These are phyloP conservation scores for Heterocephalus glaber DNA, from an alignment of 2,113 vertebrate species.

Conservation along the genomic window DNA sequence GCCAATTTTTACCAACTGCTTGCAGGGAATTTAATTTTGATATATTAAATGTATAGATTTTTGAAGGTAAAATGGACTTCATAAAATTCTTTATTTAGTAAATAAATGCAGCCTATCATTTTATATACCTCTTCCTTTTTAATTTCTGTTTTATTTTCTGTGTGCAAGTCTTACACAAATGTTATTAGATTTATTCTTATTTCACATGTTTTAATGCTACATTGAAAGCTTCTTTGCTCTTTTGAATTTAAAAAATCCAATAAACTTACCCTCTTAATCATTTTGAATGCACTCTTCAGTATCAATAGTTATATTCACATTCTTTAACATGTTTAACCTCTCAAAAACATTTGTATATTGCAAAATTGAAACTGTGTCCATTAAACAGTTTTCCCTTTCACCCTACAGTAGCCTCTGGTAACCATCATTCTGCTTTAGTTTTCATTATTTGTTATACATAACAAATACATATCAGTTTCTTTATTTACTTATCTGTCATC, in stretches of 20 bases:
- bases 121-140: neutral
- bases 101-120: neutral
- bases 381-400: neutral
- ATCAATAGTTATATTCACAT: neutral
- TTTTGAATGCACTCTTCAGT: neutral
- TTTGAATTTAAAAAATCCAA: neutral
- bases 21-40: neutral
- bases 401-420: too few relatives aligned
- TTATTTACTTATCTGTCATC: too few relatives aligned
- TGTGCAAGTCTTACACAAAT: neutral
- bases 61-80: neutral
- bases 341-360: neutral
- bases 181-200: neutral
- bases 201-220: neutral
- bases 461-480: neutral
- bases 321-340: neutral
- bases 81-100: neutral
- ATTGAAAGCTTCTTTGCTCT: neutral
- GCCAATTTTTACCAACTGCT: neutral
- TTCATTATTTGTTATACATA: neutral
- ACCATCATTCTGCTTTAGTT: neutral
- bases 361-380: neutral
- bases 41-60: neutral
- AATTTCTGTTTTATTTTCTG: neutral
- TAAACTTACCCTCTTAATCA: neutral